Evolutionary conservation across 2,797 vertebrate species (phyloP).

Genomic region (Eremophila alpestris): DNA sequence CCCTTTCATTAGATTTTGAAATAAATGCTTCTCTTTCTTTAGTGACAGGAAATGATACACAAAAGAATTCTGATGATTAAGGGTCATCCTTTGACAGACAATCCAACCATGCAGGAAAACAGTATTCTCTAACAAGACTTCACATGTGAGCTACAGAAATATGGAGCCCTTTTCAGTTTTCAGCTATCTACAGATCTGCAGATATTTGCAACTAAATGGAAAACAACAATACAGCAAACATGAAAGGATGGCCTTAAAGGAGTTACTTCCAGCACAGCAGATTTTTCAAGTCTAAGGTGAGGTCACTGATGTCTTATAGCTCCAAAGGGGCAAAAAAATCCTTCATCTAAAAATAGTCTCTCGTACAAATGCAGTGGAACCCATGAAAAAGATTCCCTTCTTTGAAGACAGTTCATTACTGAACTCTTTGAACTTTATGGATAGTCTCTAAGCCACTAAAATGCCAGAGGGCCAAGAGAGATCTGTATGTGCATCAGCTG

Average conservation of each 20-base stretch:
- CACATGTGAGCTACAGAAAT: background rate
- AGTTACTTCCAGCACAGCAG: background rate
- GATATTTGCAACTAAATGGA: background rate
- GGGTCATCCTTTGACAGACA: background rate
- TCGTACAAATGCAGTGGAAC: background rate
- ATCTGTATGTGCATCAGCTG: background rate
- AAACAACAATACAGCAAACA: background rate
- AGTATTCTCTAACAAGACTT: background rate
- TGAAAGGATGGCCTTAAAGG: background rate
- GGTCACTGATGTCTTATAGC: background rate
- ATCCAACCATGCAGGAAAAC: background rate
- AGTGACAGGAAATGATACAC: background rate
- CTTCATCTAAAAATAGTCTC: constrained; percentile 5
- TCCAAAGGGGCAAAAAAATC: background rate
- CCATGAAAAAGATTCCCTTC: background rate
- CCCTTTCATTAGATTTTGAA: background rate
- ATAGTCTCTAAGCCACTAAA: background rate
- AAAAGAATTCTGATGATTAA: background rate
- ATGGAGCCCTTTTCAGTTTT: background rate
- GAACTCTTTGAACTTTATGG: constrained; percentile 12
- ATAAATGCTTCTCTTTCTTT: background rate
- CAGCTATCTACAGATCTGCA: background rate
- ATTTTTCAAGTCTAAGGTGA: background rate
- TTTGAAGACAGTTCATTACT: constrained; percentile 25
- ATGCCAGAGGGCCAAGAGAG: background rate